These are phyloP conservation scores for Pithys albifrons DNA, from an alignment of 2,113 vertebrate genomes.

Conservation along the genomic window DNA sequence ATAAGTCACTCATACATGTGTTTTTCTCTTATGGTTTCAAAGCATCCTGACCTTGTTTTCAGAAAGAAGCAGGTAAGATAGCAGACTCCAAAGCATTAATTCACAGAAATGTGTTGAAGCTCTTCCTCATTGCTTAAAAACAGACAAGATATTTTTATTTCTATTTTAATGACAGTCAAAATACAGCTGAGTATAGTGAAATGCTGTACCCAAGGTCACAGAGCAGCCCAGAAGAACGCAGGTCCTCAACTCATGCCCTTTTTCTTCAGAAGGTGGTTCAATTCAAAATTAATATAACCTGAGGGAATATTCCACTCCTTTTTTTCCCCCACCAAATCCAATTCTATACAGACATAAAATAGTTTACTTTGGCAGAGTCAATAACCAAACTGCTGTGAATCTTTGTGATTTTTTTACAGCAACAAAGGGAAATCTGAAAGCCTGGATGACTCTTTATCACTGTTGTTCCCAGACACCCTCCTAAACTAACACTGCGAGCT, in stretches of 20 bases:
- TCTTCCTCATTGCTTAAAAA: not conserved
- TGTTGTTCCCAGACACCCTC: not conserved
- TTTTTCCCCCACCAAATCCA: not conserved
- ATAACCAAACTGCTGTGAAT: not conserved
- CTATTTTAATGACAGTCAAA: not conserved
- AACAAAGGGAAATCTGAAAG: not conserved
- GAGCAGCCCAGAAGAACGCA: not conserved
- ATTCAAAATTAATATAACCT: not conserved
- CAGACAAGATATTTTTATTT: not conserved
- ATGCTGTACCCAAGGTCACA: not conserved
- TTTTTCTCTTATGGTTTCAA: not conserved
- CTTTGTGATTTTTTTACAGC: not conserved
- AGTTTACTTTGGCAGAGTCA: not conserved
- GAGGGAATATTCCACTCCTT: not conserved
- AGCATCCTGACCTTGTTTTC: not conserved
- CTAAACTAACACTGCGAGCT: fast-evolving
- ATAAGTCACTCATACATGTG: not conserved
- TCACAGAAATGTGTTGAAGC: not conserved
- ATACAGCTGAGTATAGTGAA: not conserved
- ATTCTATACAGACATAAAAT: not conserved
- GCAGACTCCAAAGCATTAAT: not conserved
- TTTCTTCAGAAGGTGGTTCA: not conserved
- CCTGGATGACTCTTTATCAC: not conserved
- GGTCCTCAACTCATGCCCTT: not conserved
- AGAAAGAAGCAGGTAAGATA: not conserved